Conservation (phyloP, 2,888 invertebrate genomes). For the Erebia palarica region DNA sequence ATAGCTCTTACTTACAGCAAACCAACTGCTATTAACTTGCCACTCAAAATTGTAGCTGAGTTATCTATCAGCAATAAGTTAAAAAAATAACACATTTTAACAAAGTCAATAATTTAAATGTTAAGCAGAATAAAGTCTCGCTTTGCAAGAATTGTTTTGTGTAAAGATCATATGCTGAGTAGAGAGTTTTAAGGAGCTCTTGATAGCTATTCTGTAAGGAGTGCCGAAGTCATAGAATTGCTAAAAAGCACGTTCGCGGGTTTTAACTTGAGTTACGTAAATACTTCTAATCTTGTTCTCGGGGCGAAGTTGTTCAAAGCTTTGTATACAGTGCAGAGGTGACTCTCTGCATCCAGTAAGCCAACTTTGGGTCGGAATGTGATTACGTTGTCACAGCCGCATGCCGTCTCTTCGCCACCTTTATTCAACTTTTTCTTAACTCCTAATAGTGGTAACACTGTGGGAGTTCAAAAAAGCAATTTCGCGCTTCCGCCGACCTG, state of each 20-base stretch:
- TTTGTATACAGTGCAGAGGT: conserved; percentile 57
- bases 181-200: conserved; percentile 42
- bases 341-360: conserved; percentile 54
- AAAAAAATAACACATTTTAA: neutral
- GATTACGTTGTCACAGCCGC: conserved; percentile 61
- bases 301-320: conserved; percentile 57
- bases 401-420: conserved; percentile 54
- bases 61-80: neutral
- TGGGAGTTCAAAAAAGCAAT: conserved; percentile 80
- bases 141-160: conserved; percentile 38
- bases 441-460: conserved; percentile 69
- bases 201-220: conserved; percentile 58
- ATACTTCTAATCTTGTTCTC: conserved; percentile 70
- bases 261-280: conserved; percentile 63
- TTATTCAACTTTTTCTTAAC: conserved; percentile 75
- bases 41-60: conserved; percentile 10
- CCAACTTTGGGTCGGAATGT: conserved; percentile 55
- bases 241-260: conserved; percentile 69
- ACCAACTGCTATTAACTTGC: conserved; percentile 6
- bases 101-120: conserved; percentile 12
- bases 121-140: conserved; percentile 20
- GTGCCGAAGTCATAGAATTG: conserved; percentile 61
- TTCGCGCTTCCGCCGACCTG: conserved; percentile 61
- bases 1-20: conserved; percentile 3
- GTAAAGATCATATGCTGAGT: conserved; percentile 39